phyloP scores from a whole-genome alignment of 1,140 invertebrate genomes.

The Sycophila sp. region DNA sequence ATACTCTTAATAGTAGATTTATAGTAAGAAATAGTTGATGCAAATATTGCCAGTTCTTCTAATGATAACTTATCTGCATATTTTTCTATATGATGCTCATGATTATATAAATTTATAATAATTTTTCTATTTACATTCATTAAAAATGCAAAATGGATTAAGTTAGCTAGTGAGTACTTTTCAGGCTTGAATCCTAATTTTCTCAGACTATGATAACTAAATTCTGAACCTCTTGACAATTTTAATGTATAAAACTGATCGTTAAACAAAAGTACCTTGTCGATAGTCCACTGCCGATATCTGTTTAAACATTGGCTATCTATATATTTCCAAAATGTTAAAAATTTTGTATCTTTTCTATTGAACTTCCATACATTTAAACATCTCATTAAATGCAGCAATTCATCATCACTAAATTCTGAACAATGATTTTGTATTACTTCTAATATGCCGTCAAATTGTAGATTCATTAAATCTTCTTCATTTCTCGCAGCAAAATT shows the following conservation, averaged over 20 bases:
- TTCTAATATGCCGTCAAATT: constrained; percentile 54
- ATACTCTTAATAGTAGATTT: too few relatives aligned
- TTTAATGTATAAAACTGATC: constrained; percentile 66
- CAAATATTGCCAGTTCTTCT: constrained; percentile 69
- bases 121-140: constrained; percentile 62
- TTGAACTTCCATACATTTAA: constrained; percentile 32
- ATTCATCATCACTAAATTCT: constrained; percentile 13
- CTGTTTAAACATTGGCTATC: constrained; percentile 66
- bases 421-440: neutral
- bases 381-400: constrained; percentile 37
- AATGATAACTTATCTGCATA: constrained; percentile 62
- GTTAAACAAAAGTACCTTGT: constrained; percentile 62
- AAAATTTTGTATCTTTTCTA: neutral
- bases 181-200: constrained; percentile 60
- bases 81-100: constrained; percentile 64
- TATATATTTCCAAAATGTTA: constrained; percentile 64
- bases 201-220: constrained; percentile 60
- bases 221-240: constrained; percentile 57
- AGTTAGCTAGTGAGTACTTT: constrained; percentile 61
- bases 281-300: constrained; percentile 53
- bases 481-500: constrained; percentile 10
- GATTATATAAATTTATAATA: constrained; percentile 66
- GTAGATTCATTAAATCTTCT: neutral
- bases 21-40: too few relatives aligned
- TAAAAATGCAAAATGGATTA: constrained; percentile 69